These are phyloP conservation scores for Metacarcinus magister DNA, from an alignment of 2,888 invertebrate genomes.

Conservation along the genomic window DNA sequence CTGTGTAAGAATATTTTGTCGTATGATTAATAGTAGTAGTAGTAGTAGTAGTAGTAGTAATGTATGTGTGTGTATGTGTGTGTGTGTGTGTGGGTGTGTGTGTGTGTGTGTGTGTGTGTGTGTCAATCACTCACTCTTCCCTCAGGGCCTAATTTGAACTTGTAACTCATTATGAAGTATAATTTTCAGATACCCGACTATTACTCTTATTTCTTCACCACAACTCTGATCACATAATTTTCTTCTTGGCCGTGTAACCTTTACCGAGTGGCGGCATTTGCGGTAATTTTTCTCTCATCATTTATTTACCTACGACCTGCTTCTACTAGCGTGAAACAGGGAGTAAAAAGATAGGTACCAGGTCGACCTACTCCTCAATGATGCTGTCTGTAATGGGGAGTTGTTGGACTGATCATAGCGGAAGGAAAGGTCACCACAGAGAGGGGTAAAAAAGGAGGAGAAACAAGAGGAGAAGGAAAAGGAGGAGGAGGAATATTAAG, in stretches of 20 bases:
- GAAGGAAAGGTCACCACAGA: neutral
- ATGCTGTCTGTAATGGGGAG: neutral
- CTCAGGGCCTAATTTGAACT: neutral
- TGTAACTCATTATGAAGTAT: neutral
- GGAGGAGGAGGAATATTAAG: neutral
- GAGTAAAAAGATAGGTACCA: neutral
- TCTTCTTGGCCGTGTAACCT: neutral
- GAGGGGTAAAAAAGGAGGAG: neutral
- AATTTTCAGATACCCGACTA: neutral
- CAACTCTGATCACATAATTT: neutral
- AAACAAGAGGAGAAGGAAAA: neutral
- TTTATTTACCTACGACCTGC: conserved; percentile 6
- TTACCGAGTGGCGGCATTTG: neutral
- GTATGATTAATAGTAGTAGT: too few relatives aligned
- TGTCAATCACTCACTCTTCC: neutral
- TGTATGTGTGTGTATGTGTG: neutral
- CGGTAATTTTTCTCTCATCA: neutral
- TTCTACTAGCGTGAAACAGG: neutral
- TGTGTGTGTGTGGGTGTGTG: neutral
- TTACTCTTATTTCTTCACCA: neutral
- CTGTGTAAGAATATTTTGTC: too few relatives aligned
- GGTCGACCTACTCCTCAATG: neutral
- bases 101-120: neutral
- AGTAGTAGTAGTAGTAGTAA: too few relatives aligned
- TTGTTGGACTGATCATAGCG: neutral